These are phyloP conservation scores for silkworm (Bombyx mori) DNA, from an alignment of 1,140 invertebrate species.

Conservation along the genomic window ASM3026992v2 NC_085111.1:12858501-12859000, in stretches of 20 bases:
- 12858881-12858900: too few species aligned
- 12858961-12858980: too few species aligned
- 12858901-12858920: too few species aligned
- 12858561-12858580: neutral
- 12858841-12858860: too few species aligned
- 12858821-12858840: too few species aligned
- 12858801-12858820: too few species aligned
- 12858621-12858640: neutral
- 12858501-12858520: neutral
- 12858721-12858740: conserved; percentile 1
- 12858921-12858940: too few species aligned
- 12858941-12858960: too few species aligned
- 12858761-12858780: neutral
- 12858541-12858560: neutral
- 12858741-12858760: neutral
- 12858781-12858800: too few species aligned
- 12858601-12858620: neutral
- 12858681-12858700: neutral
- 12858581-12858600: neutral
- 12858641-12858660: neutral
- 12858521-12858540: neutral
- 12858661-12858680: neutral
- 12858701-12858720: neutral
- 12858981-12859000: too few species aligned
- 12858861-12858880: too few species aligned